Evolutionary conservation across 2,888 invertebrate genomes (phyloP), one percentile per base, ranked within the genome.

Genomic region (Axea sp.): DNA sequence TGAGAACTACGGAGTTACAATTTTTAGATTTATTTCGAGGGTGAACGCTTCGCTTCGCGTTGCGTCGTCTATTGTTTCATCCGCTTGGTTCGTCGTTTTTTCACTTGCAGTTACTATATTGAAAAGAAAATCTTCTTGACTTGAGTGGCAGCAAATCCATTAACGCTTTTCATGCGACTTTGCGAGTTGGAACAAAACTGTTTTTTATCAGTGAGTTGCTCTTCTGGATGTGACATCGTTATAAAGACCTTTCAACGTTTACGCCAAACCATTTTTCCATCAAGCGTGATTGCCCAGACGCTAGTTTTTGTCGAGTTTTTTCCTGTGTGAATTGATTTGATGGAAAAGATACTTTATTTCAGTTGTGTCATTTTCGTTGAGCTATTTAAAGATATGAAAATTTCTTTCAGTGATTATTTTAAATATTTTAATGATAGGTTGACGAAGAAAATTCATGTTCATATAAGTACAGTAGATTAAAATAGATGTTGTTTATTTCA

Each of bases 151-250:
- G 55, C 45, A 53, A 69, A 69, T 69, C 69, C 69, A 69, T 69
- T 69, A 69, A 55, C 45, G 55, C 69, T 62, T 69, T 62, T 47
- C 69, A 47, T 28, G 22, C 57, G 17, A 59, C 51, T 41, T 60
- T 30, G 51, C 22, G 30, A 47, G 31, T 47, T 39, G 47, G 45
- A 60, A 69, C 69, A 47, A 53, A 62, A 69, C 59, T 47, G 55
- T 60, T 69, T 45, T 55, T 69, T 62, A 53, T 53, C 60, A 28
- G 22, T 17, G 35, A 71, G 47, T 49, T 39, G 14, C 43, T 35
- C 33, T 22, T 33, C 78, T 76, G 76, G 60, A 77, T 75, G 7
- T 72, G 59, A 72, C 72, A 59, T 57, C 59, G 65, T 45, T 53
- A 57, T 65, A 65, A 72, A 64, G 60, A 37, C 45, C 55, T 60